phyloP scores from a whole-genome alignment of 2,113 vertebrate genomes.

The Pachycephala philippinensis region DNA sequence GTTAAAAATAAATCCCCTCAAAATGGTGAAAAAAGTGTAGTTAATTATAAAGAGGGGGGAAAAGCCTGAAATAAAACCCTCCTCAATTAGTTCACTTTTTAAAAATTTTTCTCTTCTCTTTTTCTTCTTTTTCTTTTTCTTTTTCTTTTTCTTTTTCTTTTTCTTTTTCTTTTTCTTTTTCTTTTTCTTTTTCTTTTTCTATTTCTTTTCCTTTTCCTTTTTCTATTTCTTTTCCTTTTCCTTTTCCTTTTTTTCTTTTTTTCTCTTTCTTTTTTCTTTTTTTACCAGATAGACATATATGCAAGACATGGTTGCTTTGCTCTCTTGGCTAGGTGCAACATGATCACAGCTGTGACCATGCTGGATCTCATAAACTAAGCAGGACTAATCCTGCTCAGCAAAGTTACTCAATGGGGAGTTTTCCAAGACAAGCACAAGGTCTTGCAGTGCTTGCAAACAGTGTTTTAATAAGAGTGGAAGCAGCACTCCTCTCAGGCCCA shows the following conservation, averaged over 20 bases:
- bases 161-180: neutral
- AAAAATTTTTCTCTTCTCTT: neutral
- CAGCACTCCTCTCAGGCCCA: neutral
- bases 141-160: neutral
- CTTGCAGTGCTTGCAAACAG: neutral
- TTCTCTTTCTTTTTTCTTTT: neutral
- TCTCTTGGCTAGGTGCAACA: neutral
- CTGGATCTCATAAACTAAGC: neutral
- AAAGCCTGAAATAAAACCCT: fast-evolving
- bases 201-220: neutral
- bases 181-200: neutral
- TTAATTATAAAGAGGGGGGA: neutral
- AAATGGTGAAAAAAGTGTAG: neutral
- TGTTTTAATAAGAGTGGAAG: neutral
- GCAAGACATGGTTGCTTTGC: neutral
- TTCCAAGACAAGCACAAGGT: neutral
- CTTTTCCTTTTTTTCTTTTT: no score
- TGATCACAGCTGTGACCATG: neutral
- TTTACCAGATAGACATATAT: neutral
- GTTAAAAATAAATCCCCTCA: neutral
- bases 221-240: neutral
- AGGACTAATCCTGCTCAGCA: neutral
- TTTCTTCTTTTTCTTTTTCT: neutral
- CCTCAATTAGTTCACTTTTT: neutral
- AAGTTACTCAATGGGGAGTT: neutral